Evolutionary conservation across 2,113 vertebrate species (phyloP), one percentile per base, ranked within the genome.

Genomic region (Pyxicephalus adspersus): DNA sequence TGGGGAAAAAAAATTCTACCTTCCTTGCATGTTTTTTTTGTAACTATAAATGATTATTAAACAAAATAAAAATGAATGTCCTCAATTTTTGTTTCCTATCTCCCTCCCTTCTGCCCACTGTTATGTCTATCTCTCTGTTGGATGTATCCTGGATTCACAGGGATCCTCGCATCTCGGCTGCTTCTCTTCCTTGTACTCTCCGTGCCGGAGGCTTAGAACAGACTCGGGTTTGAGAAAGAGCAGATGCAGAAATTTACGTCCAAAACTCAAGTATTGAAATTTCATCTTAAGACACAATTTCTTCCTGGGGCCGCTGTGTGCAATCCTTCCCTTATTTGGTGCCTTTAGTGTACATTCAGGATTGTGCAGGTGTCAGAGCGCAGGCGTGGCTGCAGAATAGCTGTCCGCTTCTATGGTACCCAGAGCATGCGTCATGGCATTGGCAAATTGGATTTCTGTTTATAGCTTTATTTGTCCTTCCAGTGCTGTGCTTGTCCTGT

Each of bases 301-400:
- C 91, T 83, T 86, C 88, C 86, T 86, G 85, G 87, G 91, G 89
- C 91, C 83, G 17, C 85, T 76, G 65, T 67, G 28, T 89, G 89
- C 90, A 93, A 91, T 92, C 89, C 87, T 94, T 93, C 88, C 93
- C 93, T 94, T 94, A 93, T 94, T 94, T 94, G 92, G 92, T 92
- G 87, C 83, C 92, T 90, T 87, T 85, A 84, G 89, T 87, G 51
- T 58, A 86, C 89, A 87, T 86, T 86, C 83, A 87, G 90, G 89
- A 66, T 85, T 73, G 64, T 64, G 74, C 88, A 85, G 86, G 89
- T 90, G 89, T 89, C 88, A 86, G 86, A 86, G 74, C 68, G 57
- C 73, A 55, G 28, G 71, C 61, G 71, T 65, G 80, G 28, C 74
- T 80, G 68, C 60, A 78, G 86, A 83, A 11, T 50, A 50, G 55